These are phyloP conservation scores for Caenorhabditis sp. DNA, from an alignment of 2,888 invertebrate species.

Conservation along the genomic window DNA sequence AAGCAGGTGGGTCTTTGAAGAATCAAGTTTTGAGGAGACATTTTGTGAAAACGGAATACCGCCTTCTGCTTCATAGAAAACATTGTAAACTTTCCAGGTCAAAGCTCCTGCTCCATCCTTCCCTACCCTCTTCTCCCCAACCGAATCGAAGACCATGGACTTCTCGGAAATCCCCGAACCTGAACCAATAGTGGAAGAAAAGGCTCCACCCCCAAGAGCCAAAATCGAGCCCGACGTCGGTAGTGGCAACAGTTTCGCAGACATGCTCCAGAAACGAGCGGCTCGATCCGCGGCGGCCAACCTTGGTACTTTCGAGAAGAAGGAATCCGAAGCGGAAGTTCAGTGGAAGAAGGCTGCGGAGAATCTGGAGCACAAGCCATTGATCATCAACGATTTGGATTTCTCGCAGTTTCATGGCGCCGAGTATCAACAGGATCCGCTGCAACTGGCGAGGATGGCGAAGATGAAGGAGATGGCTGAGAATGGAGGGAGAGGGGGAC, in stretches of 20 bases:
- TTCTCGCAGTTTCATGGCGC: conserved; percentile 94
- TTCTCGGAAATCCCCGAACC: conserved; percentile 70
- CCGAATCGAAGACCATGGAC: conserved; percentile 81
- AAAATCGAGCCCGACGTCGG: conserved; percentile 75
- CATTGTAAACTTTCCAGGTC: conserved; percentile 53
- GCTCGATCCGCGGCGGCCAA: conserved; percentile 76
- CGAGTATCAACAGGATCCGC: conserved; percentile 88
- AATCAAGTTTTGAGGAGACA: no score
- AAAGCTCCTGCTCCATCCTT: conserved; percentile 82
- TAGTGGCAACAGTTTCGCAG: conserved; percentile 78
- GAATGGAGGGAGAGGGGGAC: conserved; percentile 55
- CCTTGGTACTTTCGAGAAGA: conserved; percentile 69
- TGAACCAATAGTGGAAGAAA: conserved; percentile 43
- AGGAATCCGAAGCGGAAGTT: conserved; percentile 87
- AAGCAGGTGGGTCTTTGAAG: no score
- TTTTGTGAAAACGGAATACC: no score
- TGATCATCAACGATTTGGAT: conserved; percentile 93
- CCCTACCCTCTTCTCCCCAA: conserved; percentile 82
- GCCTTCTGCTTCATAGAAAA: neutral
- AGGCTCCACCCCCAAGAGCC: conserved; percentile 64
- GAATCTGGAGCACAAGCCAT: conserved; percentile 85
- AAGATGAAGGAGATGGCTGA: conserved; percentile 58
- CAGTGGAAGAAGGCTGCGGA: conserved; percentile 91
- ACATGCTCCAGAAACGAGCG: conserved; percentile 80
- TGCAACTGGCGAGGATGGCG: conserved; percentile 70